These are phyloP conservation scores for Ranitomeya imitator DNA, from an alignment of 2,113 vertebrate species.

Conservation along the genomic window DNA sequence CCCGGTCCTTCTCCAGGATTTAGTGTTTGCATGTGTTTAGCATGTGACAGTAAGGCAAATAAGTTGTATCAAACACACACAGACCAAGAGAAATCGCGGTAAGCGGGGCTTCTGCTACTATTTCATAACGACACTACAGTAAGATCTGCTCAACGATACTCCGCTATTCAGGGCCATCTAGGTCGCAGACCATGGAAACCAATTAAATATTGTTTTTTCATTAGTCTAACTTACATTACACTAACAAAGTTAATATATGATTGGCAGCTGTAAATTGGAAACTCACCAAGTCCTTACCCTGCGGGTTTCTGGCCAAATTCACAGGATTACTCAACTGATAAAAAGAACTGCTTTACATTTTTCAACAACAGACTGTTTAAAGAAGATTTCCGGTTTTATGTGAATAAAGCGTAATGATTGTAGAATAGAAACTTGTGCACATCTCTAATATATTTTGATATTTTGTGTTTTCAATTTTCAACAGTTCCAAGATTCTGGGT, in stretches of 20 bases:
- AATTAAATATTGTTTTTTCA: slow-evolving; percentile 24
- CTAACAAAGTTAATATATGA: slow-evolving; percentile 31
- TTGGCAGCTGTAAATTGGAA: slow-evolving; percentile 21
- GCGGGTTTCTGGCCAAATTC: not conserved
- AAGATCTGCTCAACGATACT: not conserved
- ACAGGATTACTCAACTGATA: slow-evolving; percentile 3
- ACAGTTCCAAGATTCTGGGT: not conserved
- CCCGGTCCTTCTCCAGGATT: slow-evolving; percentile 7
- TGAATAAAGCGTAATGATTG: not conserved
- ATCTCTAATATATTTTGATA: not conserved
- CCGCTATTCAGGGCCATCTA: not conserved
- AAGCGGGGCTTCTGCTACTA: not conserved
- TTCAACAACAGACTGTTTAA: not conserved
- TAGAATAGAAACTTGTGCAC: not conserved
- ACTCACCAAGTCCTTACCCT: slow-evolving; percentile 5
- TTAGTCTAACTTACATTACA: slow-evolving; percentile 26
- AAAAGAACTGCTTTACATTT: slow-evolving; percentile 1
- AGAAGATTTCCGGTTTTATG: not conserved
- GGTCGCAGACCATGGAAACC: not conserved
- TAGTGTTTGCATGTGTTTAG: slow-evolving; percentile 18
- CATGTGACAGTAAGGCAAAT: not conserved
- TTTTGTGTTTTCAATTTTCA: not conserved
- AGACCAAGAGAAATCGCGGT: not conserved
- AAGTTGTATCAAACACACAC: not conserved
- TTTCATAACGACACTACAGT: not conserved